Evolutionary conservation across 2,797 vertebrate species (phyloP).

Genomic region (Todus mexicanus): DNA sequence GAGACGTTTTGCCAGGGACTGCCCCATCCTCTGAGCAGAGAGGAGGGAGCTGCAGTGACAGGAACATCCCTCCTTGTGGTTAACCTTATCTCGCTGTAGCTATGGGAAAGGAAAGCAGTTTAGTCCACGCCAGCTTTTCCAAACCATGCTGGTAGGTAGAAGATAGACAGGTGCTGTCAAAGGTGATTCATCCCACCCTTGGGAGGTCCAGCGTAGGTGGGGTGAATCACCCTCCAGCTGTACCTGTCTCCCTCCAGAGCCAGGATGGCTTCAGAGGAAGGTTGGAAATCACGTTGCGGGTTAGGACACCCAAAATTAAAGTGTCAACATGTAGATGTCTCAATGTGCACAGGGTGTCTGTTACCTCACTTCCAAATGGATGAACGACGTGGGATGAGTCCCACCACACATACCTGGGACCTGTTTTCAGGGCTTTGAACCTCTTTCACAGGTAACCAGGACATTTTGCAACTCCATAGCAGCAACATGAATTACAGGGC

Average conservation of each 20-base stretch:
- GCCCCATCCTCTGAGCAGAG: neutral
- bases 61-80: neutral
- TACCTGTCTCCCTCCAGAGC: neutral
- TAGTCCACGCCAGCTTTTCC: neutral
- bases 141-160: neutral
- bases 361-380: neutral
- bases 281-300: neutral
- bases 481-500: neutral
- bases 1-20: neutral
- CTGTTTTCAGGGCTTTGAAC: neutral
- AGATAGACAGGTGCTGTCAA: neutral
- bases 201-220: conserved; percentile 36
- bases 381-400: neutral
- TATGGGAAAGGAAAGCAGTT: neutral
- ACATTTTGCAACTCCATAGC: neutral
- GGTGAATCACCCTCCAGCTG: neutral
- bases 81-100: neutral
- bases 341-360: neutral
- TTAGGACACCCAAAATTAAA: neutral
- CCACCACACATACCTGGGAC: accelerated
- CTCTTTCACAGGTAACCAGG: neutral
- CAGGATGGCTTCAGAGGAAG: neutral
- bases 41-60: neutral
- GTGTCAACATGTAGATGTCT: neutral
- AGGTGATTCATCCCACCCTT: conserved; percentile 10